A percentile compares a stretch with the other conserved stretches of the same genome.
phyloP scores from a whole-genome alignment of 1,140 invertebrate species.

The Platorchestia sp. region DNA sequence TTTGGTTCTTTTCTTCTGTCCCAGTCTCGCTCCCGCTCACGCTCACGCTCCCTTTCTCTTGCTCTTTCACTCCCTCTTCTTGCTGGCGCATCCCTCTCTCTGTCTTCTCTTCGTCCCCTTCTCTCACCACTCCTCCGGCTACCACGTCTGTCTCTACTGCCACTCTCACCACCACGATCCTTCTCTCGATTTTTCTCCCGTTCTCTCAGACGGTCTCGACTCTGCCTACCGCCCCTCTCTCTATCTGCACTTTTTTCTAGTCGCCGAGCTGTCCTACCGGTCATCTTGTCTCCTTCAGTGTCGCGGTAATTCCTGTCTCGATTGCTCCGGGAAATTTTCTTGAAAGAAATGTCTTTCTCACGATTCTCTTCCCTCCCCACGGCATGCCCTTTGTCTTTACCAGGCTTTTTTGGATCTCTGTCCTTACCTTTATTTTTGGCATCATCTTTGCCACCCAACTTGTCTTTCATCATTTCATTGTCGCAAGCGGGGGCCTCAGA shows the following conservation, averaged over 20 bases:
- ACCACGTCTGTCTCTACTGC: slow-evolving; percentile 48
- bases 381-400: slow-evolving; percentile 70
- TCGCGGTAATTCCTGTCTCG: slow-evolving; percentile 67
- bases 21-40: slow-evolving; percentile 58
- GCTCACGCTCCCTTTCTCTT: slow-evolving; percentile 71
- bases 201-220: not conserved
- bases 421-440: slow-evolving; percentile 68
- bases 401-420: slow-evolving; percentile 69
- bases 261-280: slow-evolving; percentile 58
- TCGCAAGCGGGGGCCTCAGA: not conserved
- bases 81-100: slow-evolving; percentile 59
- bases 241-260: not conserved
- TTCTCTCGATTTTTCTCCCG: slow-evolving; percentile 57
- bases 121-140: slow-evolving; percentile 58
- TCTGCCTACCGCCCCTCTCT: not conserved
- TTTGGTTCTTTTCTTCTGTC: slow-evolving; percentile 66
- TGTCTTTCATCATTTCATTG: slow-evolving; percentile 69
- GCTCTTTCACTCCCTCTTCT: slow-evolving; percentile 61
- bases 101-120: slow-evolving; percentile 56
- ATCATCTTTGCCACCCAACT: slow-evolving; percentile 62
- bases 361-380: slow-evolving; percentile 56
- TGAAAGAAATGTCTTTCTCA: slow-evolving; percentile 65
- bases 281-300: slow-evolving; percentile 63
- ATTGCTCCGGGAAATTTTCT: slow-evolving; percentile 70
- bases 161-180: slow-evolving; percentile 58